Percentiles rank a stretch among this genome's conserved stretches.
Evolutionary conservation across 2,113 vertebrate genomes (phyloP).

Genomic region (Lepus europaeus): DNA sequence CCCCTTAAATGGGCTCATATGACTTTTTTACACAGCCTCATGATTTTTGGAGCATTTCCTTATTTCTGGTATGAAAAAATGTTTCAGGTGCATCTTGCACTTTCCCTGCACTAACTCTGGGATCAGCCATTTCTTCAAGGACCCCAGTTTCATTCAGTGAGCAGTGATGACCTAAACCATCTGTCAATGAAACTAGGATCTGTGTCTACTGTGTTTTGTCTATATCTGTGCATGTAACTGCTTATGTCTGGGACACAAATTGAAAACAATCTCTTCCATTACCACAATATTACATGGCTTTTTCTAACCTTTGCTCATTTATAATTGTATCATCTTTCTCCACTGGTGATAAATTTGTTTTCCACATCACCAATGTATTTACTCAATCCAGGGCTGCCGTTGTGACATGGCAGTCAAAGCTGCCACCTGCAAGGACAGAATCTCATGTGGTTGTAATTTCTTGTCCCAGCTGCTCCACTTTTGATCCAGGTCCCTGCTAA

Average conservation of each 20-base stretch:
- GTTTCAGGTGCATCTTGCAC: not conserved
- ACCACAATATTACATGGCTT: not conserved
- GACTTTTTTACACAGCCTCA: not conserved
- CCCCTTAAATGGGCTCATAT: not conserved
- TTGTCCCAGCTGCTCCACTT: too few species aligned
- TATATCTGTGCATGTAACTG: not conserved
- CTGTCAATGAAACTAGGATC: not conserved
- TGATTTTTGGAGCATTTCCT: slow-evolving; percentile 2
- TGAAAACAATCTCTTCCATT: not conserved
- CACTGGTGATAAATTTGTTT: slow-evolving; percentile 15
- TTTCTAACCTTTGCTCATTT: not conserved
- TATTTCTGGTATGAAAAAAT: not conserved
- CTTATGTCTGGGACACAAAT: not conserved
- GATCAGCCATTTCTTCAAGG: not conserved
- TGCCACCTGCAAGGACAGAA: too few species aligned
- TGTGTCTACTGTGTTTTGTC: not conserved
- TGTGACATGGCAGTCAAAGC: too few species aligned
- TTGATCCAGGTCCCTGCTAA: too few species aligned
- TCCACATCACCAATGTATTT: not conserved
- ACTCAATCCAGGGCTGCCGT: not conserved
- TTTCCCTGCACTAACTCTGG: not conserved
- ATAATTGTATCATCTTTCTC: not conserved
- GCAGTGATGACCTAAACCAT: not conserved
- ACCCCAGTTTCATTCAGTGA: not conserved
- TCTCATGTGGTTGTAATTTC: too few species aligned